Base-by-base conservation (phyloP, 2,888 invertebrate genomes). In the Lottia scabra region DNA sequence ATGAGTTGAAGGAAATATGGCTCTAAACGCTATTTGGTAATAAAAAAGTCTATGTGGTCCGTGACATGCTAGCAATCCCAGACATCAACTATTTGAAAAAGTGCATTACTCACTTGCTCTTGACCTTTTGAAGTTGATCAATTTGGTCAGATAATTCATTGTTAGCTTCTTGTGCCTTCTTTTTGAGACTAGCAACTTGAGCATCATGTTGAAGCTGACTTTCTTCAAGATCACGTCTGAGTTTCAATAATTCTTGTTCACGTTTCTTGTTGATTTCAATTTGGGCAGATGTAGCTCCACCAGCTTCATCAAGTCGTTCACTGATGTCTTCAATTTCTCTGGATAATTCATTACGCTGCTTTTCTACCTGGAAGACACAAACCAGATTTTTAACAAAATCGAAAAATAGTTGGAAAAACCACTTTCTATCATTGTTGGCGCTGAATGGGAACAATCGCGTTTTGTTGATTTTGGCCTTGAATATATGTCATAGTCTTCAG, bases 131-230 rank as follows among this genome's bases (percentile, higher is more conserved):
- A 91, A 99, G 94, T 91, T 97, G 97, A 92, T 99, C 99, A 91
- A 99, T 96, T 92, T 99, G 98, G 92, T 99, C 99, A 85, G 97
- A 96, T 95, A 99, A 97, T 92, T 99, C 99, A 87, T 96, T 95
- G 87, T 98, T 97, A 89, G 97, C 95, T 91, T 99, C 99, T 91
- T 98, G 98, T 93, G 99, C 98, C 94, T 99, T 99, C 94, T 99
- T 99, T 92, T 98, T 95, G 89, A 99, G 93, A 91, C 95, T 95
- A 89, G 96, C 95, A 89, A 98, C 93, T 83, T 97, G 95, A 78
- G 96, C 94, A 92, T 99, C 99, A 91, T 98, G 97, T 92, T 98
- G 98, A 91, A 98, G 96, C 93, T 97, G 97, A 90, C 96, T 94
- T 91, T 99, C 98, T 91, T 99, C 99, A 88, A 99, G 93, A 91